Conservation (phyloP, 2,113 vertebrate genomes). For the Hippocampus barbouri region DNA sequence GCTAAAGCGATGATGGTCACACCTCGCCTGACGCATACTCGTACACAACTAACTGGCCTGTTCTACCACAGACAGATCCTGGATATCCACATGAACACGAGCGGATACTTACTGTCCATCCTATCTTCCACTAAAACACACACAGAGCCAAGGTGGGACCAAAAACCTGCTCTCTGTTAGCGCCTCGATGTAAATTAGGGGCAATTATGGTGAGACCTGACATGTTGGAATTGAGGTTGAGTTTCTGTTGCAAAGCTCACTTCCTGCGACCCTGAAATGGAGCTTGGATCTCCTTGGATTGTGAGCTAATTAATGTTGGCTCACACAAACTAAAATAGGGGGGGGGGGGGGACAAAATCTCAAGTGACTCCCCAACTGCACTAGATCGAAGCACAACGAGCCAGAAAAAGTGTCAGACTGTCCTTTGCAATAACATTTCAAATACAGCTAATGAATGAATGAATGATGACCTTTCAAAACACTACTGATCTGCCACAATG, state of each 20-base stretch:
- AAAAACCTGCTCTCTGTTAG: conserved; percentile 53
- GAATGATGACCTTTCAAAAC: neutral
- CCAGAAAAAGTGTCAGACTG: conserved; percentile 17
- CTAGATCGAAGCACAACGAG: conserved; percentile 19
- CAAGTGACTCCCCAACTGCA: conserved; percentile 46
- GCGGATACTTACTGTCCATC: conserved; percentile 4
- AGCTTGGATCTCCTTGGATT: conserved; percentile 36
- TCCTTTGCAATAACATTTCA: conserved; percentile 10
- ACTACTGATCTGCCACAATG: neutral
- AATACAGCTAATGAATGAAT: too few relatives aligned
- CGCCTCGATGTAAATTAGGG: conserved; percentile 51
- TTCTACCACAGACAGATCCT: conserved; percentile 52
- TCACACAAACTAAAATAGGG: conserved; percentile 39
- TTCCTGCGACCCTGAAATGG: conserved; percentile 43
- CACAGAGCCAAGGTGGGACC: conserved; percentile 13
- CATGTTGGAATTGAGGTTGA: conserved; percentile 45
- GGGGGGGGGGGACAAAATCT: conserved; percentile 37
- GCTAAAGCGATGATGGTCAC: conserved; percentile 55
- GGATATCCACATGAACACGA: conserved; percentile 21
- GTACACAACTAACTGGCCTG: conserved; percentile 21
- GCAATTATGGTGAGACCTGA: conserved; percentile 54
- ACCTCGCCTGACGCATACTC: conserved; percentile 48
- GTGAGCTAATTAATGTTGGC: conserved; percentile 41
- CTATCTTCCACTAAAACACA: conserved; percentile 5
- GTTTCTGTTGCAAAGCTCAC: conserved; percentile 43